Base-by-base conservation (phyloP, 2,113 vertebrate genomes). In the Amia ocellicauda region DNA sequence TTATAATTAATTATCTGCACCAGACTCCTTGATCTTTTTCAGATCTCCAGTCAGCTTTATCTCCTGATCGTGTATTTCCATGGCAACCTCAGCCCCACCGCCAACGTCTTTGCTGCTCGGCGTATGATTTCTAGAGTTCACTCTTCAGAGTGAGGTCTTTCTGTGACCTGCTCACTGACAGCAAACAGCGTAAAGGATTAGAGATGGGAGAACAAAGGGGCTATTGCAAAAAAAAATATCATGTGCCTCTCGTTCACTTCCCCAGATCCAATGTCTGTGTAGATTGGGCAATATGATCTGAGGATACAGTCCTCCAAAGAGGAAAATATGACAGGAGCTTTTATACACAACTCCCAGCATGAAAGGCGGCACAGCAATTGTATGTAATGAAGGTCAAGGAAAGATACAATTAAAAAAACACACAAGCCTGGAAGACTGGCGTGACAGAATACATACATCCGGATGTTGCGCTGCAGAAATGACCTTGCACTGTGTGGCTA, bases 1-100 rank as follows among this genome's bases (percentile, higher is more conserved):
- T 85, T 73, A 86, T n/a, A n/a, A n/a, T 86, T 84, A 74, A 80
- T 87, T 86, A 80, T 85, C 56, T 57, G 19, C 42, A 74, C 69
- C 24, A 43, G 55, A 69, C 74, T 74, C 75, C 78, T 76, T 79
- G 78, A 86, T 83, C 80, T 69, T 76, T 71, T 61, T 51, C 66
- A 55, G 73, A 73, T 74, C 71, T 83, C 71, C 71, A 64, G 77
- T 70, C 74, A 78, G 65, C 69, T 84, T 83, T 82, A 76, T 82
- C 81, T 84, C 74, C 54, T 51, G 78, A 76, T 70, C 79, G 58
- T 83, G 79, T 61, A 54, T 81, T 83, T 84, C 82, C 79, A 81
- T 66, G 68, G 75, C 66, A 75, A 72, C 66, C n/a, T 29, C 8
- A 54, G 28, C 51, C 43, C 28, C 67, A 61, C 65, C 14, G 56